Base-by-base conservation (phyloP, 2,797 vertebrate species). In the Lithobates sylvaticus region DNA sequence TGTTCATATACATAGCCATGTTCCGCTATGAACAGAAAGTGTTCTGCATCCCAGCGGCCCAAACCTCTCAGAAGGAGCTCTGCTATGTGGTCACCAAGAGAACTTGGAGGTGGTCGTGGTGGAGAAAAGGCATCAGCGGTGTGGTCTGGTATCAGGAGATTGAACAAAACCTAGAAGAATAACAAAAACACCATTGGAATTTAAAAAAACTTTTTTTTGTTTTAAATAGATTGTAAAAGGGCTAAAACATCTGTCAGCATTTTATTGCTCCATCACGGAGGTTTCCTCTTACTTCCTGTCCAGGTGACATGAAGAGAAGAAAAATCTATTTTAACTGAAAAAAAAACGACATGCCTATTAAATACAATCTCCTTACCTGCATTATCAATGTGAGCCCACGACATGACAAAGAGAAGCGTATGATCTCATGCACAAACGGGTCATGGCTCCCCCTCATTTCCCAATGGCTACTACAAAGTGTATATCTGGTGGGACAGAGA, bases 11-110 rank as follows among this genome's bases (percentile, higher is more conserved):
- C 88, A 89, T 99, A 99, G 21, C 98, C 98, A 1, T 88, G 92
- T 92, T 99, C 97, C 0, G 98, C 98, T 18, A 99, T 97, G 92
- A 99, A 98, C 64, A 99, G 94, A 90, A 97, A 99, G 84, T 99
- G 98, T 88, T 98, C 97, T 0, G 97, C 97, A 0, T 99, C 98
- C 98, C 98, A 99, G 84, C 61, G 96, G 2, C 96, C 95, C 18
- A 99, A 95, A 73, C 98, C 98, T 0, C 97, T 95, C 58, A 99
- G 90, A 34, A 99, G 89, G 91, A 89, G 88, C 88, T 99, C 97
- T 88, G 96, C 71, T 0, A 93, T 58, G 15, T 86, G 72, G 87
- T 99, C 97, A 85, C 95, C 80, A 18, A 69, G 79, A 72, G 96
- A 89, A 0, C 90, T 86, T 10, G 93, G 88, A 0, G 91, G 90